phyloP scores from a whole-genome alignment of 2,113 vertebrate genomes.

The Canis aureus region DNA sequence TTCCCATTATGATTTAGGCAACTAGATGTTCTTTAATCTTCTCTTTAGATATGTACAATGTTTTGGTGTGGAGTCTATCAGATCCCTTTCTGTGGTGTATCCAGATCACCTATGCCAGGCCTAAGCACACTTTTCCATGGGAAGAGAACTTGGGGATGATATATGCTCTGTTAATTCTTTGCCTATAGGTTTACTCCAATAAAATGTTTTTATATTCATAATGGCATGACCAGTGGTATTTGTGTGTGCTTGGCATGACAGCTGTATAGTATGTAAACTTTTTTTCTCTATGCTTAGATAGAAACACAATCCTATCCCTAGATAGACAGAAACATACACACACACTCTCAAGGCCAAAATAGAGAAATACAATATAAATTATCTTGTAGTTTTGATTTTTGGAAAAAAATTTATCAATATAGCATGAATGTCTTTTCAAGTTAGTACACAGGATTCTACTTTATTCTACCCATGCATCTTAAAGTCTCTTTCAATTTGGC shows the following conservation, averaged over 20 bases:
- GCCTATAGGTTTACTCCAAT: not conserved
- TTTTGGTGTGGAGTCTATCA: not conserved
- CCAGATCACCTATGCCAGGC: not conserved
- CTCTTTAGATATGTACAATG: not conserved
- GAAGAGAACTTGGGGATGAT: not conserved
- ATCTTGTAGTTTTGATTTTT: not conserved
- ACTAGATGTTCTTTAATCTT: not conserved
- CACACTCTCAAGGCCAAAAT: not conserved
- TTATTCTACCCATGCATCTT: not conserved
- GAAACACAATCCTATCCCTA: not conserved
- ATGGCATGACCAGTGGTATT: not conserved
- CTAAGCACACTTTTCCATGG: not conserved
- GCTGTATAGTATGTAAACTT: not conserved
- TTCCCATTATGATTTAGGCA: not conserved
- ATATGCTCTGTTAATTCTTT: not conserved
- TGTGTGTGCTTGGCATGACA: not conserved
- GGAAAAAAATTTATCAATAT: slow-evolving; percentile 27
- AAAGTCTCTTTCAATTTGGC: not conserved
- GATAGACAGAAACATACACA: not conserved
- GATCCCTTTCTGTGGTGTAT: not conserved
- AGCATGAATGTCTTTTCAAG: not conserved
- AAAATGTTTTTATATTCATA: not conserved
- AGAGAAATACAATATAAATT: not conserved
- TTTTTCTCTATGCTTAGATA: not conserved
- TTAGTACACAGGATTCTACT: not conserved